phyloP scores from a whole-genome alignment of 2,797 vertebrate species.

The Ctenopoma multispine region DNA sequence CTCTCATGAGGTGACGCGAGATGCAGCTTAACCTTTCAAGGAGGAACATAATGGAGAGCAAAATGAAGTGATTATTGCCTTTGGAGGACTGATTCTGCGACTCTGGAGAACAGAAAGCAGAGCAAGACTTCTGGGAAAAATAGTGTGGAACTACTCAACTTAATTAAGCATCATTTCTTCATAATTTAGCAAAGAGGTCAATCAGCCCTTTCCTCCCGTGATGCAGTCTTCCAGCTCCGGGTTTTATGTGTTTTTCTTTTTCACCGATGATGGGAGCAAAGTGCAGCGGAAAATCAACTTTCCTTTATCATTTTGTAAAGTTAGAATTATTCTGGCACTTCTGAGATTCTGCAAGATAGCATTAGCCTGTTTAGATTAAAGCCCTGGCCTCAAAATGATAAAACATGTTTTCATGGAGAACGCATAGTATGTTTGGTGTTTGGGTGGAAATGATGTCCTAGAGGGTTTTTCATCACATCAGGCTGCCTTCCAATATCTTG shows the following conservation, averaged over 20 bases:
- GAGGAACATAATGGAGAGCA: conserved; percentile 37
- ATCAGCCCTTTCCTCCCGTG: not conserved
- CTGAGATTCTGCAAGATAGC: not conserved
- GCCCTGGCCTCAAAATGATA: not conserved
- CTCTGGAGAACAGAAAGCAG: conserved; percentile 7
- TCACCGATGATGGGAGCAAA: conserved; percentile 5
- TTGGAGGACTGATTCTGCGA: conserved; percentile 17
- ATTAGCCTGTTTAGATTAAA: not conserved
- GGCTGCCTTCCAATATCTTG: not conserved
- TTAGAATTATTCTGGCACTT: not conserved
- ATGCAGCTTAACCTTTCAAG: conserved; percentile 57
- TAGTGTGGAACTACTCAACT: conserved; percentile 26
- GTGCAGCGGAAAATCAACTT: not conserved
- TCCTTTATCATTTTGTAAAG: not conserved
- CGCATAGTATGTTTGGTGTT: conserved; percentile 8
- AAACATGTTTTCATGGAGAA: conserved; percentile 15
- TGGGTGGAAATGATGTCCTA: conserved; percentile 21
- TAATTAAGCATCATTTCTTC: conserved; percentile 49
- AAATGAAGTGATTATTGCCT: conserved; percentile 55
- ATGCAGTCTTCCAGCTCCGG: not conserved
- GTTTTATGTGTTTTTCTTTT: conserved; percentile 12
- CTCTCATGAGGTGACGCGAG: conserved; percentile 32
- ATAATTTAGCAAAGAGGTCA: conserved; percentile 46
- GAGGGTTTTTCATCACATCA: conserved; percentile 22
- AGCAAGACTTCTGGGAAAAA: not conserved